Percentiles rank a stretch among this genome's conserved stretches.
Conservation (phyloP, 2,113 vertebrate species). For the Panthera tigris region DNA sequence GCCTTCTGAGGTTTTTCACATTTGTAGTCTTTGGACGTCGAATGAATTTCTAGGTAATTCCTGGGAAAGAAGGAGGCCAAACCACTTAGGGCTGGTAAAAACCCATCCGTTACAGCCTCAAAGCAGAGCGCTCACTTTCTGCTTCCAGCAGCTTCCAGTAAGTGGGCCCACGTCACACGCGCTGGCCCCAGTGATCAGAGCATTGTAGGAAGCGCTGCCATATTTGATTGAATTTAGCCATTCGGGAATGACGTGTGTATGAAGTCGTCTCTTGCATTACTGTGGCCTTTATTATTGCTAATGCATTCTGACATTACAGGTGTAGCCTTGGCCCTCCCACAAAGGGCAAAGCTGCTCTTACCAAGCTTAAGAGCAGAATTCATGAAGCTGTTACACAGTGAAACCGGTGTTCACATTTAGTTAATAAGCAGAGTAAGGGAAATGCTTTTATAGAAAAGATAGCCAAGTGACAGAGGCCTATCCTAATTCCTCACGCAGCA, state of each 20-base stretch:
- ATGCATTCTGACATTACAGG: constrained; percentile 74
- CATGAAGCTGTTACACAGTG: constrained; percentile 9
- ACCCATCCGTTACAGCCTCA: constrained; percentile 49
- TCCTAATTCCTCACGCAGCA: background rate
- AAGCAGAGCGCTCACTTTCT: constrained; percentile 38
- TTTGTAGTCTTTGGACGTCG: constrained; percentile 61
- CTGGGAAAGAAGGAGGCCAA: constrained; percentile 68
- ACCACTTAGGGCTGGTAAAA: constrained; percentile 70
- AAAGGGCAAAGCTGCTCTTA: constrained; percentile 57
- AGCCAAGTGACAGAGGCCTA: background rate
- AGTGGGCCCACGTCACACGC: constrained; percentile 63
- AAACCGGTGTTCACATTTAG: constrained; percentile 52
- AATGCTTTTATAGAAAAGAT: constrained; percentile 44
- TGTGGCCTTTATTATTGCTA: constrained; percentile 78
- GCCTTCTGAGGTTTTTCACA: constrained; percentile 41
- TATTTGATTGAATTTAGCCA: constrained; percentile 76
- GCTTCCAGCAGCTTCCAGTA: constrained; percentile 75
- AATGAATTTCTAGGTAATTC: constrained; percentile 77
- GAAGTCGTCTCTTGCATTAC: constrained; percentile 67
- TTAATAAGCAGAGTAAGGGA: constrained; percentile 47
- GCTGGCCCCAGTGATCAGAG: constrained; percentile 44
- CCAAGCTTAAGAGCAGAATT: constrained; percentile 64
- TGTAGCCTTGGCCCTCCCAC: constrained; percentile 50
- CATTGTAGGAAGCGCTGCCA: constrained; percentile 62
- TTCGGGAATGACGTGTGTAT: constrained; percentile 67